Evolutionary conservation across 2,797 vertebrate genomes (phyloP), one percentile per base, ranked within the genome.

Genomic region (Toxotes lorentzi): DNA sequence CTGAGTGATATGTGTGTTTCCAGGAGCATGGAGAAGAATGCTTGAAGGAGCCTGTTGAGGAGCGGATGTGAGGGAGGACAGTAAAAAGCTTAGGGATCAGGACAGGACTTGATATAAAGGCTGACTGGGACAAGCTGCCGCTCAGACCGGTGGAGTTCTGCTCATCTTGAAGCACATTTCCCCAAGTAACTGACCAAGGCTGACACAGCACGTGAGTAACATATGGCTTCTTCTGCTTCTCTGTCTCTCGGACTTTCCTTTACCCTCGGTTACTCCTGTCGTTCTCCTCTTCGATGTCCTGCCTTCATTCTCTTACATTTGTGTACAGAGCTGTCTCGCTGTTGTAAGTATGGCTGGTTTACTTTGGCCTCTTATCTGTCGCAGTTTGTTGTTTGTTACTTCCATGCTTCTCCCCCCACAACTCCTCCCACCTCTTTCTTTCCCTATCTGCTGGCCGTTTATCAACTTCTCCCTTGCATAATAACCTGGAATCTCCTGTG

Each of bases 71-170:
- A 90, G 84, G 76, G 81, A 84, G 89, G 90, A 87, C 83, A 83
- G 85, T 83, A 82, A 88, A 90, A 83, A 83, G 81, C 86, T 50
- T 19, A 50, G 72, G 47, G 70, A 80, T 84, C 79, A 78, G 80
- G 81, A 86, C 66, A 65, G 73, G 83, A 70, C 85, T 87, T 83
- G 79, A 89, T 93, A 94, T 92, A 93, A 93, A 90, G 85, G 87
- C 86, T 59, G 82, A 63, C 65, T 2, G 21, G 51, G 80, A 86
- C 70, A 34, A 78, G 81, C 77, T 54, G 87, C 83, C 66, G 4
- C 64, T 90, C 88, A 89, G 75, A 89, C 72, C 2, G 10, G 75
- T 78, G 76, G 59, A 82, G 54, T 75, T 68, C 81, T 73, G 68
- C 88, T 86, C 87, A 88, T 89, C 86, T 79, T 57, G 65, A 89